Percentiles rank a stretch among this genome's conserved stretches.
Conservation (phyloP, 2,888 invertebrate species). For the Odontocolon sp. region DNA sequence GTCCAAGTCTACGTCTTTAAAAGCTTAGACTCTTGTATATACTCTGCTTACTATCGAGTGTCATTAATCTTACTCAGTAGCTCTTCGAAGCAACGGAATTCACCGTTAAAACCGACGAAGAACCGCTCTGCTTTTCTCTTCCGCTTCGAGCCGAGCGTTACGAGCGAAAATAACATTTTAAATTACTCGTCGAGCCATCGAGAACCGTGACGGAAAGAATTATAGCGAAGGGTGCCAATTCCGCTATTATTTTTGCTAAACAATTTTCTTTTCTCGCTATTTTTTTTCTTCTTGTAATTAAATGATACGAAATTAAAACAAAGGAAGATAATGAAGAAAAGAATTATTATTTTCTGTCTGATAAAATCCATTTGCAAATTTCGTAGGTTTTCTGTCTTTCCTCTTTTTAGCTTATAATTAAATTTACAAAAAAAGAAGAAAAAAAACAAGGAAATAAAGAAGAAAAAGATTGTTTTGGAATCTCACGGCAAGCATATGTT, state of each 20-base stretch:
- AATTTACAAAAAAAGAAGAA: no score
- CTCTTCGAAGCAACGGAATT: slow-evolving; percentile 47
- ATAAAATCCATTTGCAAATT: no score
- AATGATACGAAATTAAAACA: neutral
- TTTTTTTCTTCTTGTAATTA: slow-evolving; percentile 6
- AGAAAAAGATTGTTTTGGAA: slow-evolving; percentile 5
- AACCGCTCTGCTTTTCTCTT: slow-evolving; percentile 50
- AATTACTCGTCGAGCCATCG: slow-evolving; percentile 22
- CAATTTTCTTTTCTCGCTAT: neutral
- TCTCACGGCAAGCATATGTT: slow-evolving; percentile 92
- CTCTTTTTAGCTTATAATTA: no score
- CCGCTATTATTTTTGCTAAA: neutral
- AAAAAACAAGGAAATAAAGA: neutral
- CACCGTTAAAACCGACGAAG: slow-evolving; percentile 53
- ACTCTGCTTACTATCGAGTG: slow-evolving; percentile 46
- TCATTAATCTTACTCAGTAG: slow-evolving; percentile 55
- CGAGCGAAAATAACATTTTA: no score
- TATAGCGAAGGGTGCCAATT: neutral
- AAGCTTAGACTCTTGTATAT: no score
- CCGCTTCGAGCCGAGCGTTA: slow-evolving; percentile 17
- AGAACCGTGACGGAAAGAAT: slow-evolving; percentile 11
- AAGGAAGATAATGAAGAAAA: neutral
- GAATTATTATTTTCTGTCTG: no score
- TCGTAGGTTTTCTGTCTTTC: no score
- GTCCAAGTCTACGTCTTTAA: slow-evolving; percentile 3